Evolutionary conservation across 2,797 vertebrate species (phyloP).

Genomic region (Jordanella pulchra): DNA sequence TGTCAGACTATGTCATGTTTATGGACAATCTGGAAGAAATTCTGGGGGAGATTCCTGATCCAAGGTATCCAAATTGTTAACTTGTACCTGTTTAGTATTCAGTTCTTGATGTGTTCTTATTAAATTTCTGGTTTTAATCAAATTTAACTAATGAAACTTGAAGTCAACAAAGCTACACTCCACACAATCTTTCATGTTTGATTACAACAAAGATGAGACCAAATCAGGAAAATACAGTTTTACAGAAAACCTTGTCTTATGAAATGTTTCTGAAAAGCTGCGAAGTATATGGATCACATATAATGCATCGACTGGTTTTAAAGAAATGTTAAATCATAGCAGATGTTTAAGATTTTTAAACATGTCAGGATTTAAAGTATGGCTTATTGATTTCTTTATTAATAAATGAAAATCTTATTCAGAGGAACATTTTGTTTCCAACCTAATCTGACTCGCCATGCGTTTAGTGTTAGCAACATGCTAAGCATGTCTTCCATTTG

Average conservation of each 20-base stretch:
- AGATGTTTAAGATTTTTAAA: no score
- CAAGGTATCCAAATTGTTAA: constrained; percentile 81
- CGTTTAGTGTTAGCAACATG: neutral
- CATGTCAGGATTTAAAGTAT: no score
- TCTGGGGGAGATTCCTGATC: constrained; percentile 86
- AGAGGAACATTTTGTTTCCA: neutral
- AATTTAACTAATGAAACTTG: neutral
- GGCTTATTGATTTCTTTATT: no score
- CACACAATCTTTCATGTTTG: neutral
- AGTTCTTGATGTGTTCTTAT: neutral
- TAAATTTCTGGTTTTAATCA: neutral
- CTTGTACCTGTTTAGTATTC: neutral
- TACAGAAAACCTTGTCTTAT: no score
- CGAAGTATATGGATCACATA: no score
- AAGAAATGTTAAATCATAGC: no score
- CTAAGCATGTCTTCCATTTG: neutral
- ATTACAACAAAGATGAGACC: neutral
- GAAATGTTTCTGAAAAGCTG: no score
- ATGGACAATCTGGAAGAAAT: constrained; percentile 90
- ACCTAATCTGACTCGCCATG: neutral
- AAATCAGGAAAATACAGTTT: no score
- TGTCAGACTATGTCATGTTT: constrained; percentile 88
- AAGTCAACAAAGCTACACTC: neutral
- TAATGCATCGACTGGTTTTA: no score
- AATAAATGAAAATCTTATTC: no score